Percentiles rank a stretch among this genome's conserved stretches.
Conservation (phyloP, 2,113 vertebrate species). For the Gambusia affinis region DNA sequence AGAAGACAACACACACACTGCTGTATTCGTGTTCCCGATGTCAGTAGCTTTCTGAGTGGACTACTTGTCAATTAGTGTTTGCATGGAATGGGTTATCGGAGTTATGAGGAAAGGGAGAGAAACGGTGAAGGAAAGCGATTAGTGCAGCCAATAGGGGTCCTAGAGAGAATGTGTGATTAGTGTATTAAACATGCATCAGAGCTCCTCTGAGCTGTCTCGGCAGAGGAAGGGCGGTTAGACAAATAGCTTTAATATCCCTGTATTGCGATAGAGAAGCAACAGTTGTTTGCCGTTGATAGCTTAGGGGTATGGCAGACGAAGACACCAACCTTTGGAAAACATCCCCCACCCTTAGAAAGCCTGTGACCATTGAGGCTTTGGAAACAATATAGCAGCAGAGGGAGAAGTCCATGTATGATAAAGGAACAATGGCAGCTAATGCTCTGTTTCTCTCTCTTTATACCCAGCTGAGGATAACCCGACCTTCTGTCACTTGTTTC, state of each 20-base stretch:
- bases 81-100: constrained; percentile 40
- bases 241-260: constrained; percentile 77
- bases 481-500: constrained; percentile 73
- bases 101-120: constrained; percentile 45
- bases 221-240: constrained; percentile 57
- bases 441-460: constrained; percentile 68
- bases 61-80: constrained; percentile 50
- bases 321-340: constrained; percentile 69
- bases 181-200: constrained; percentile 71
- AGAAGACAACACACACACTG: constrained; percentile 3
- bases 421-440: constrained; percentile 72
- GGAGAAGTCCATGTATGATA: constrained; percentile 53
- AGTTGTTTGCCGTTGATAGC: constrained; percentile 70
- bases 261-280: constrained; percentile 69
- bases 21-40: constrained; percentile 24
- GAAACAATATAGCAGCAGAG: constrained; percentile 70
- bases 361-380: constrained; percentile 61
- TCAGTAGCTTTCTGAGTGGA: constrained; percentile 22
- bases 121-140: constrained; percentile 41
- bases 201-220: constrained; percentile 65
- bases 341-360: constrained; percentile 53
- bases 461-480: constrained; percentile 55
- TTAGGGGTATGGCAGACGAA: constrained; percentile 52
- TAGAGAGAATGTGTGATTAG: constrained; percentile 68
- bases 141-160: constrained; percentile 47